Evolutionary conservation across 2,113 vertebrate genomes (phyloP).

Genomic region (Psittacula cyanocephala): DNA sequence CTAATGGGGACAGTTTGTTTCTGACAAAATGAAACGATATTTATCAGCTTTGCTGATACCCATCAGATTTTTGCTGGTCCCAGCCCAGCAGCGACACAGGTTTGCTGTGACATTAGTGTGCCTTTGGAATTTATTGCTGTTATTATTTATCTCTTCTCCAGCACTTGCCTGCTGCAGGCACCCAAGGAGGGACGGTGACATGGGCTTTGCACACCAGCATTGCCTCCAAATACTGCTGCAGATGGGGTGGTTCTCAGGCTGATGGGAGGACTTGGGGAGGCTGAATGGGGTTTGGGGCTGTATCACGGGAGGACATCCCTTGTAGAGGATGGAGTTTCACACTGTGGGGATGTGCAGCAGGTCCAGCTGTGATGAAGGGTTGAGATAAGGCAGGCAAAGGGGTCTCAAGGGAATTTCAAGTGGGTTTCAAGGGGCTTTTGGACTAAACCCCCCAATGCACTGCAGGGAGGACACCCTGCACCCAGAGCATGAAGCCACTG

Average conservation of each 20-base stretch:
- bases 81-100: neutral
- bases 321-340: neutral
- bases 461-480: neutral
- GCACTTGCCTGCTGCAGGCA: neutral
- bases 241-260: rapidly evolving
- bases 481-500: rapidly evolving
- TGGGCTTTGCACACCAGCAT: neutral
- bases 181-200: rapidly evolving
- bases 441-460: rapidly evolving
- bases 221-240: rapidly evolving
- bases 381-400: neutral
- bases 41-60: conserved; percentile 14
- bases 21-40: neutral
- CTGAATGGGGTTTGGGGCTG: neutral
- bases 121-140: neutral
- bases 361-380: neutral
- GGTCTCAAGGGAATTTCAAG: neutral
- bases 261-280: neutral
- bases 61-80: neutral
- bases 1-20: conserved; percentile 25
- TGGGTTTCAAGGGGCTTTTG: neutral
- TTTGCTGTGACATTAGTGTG: neutral
- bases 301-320: neutral
- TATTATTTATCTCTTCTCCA: neutral
- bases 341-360: rapidly evolving